Percentiles rank a stretch among this genome's conserved stretches.
These are phyloP conservation scores for Cylindroiulus punctatus DNA, from an alignment of 2,888 invertebrate species.

Conservation along the genomic window DNA sequence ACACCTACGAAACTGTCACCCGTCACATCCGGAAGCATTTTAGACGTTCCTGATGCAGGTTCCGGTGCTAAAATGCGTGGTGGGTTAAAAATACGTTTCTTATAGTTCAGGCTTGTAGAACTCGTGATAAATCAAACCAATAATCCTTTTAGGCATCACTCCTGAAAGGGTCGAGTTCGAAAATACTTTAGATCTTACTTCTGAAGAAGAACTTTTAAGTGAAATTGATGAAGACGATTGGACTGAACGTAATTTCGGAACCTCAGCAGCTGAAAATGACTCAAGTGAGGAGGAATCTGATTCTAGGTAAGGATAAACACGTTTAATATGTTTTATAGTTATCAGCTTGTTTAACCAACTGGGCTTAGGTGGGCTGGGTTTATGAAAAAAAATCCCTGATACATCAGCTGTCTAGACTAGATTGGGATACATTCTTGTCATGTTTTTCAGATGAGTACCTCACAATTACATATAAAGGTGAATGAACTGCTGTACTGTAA, in stretches of 20 bases:
- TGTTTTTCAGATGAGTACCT: no score
- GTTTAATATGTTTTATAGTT: background rate
- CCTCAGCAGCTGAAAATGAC: conserved; percentile 77
- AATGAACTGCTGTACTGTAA: no score
- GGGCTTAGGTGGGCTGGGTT: no score
- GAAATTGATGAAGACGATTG: conserved; percentile 96
- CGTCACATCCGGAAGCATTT: background rate
- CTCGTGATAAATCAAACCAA: background rate
- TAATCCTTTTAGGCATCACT: conserved; percentile 67
- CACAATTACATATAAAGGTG: no score
- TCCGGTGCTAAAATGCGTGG: conserved; percentile 9
- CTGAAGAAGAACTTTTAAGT: conserved; percentile 71
- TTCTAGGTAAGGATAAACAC: conserved; percentile 59
- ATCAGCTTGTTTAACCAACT: no score
- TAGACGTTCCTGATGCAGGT: conserved; percentile 14
- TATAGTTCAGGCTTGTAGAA: background rate
- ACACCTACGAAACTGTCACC: background rate
- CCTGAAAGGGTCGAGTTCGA: conserved; percentile 84
- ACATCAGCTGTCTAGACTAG: no score
- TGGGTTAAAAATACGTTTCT: conserved; percentile 8
- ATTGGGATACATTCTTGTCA: no score
- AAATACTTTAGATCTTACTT: conserved; percentile 69
- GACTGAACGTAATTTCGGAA: conserved; percentile 88
- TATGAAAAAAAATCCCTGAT: no score
- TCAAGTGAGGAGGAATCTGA: conserved; percentile 72